phyloP scores from a whole-genome alignment of 2,888 invertebrate species.

The Agrotis clavis region DNA sequence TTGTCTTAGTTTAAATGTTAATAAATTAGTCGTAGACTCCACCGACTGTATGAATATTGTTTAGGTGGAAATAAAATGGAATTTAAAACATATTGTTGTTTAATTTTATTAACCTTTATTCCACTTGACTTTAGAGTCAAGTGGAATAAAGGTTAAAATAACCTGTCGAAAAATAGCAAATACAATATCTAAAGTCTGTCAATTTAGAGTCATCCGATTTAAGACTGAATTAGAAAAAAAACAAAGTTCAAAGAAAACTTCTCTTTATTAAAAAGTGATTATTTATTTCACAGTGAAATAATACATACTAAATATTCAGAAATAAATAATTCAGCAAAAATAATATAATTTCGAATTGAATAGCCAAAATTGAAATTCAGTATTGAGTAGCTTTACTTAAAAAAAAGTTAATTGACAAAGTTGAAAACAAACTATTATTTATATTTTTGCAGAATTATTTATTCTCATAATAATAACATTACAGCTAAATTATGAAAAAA shows the following conservation, averaged over 20 bases:
- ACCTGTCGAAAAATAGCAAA: no score
- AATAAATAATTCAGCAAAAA: conserved; percentile 31
- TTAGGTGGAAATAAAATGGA: conserved; percentile 75
- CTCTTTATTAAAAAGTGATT: conserved; percentile 56
- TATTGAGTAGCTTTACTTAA: not conserved
- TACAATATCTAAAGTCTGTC: no score
- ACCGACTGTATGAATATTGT: conserved; percentile 77
- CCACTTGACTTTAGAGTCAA: no score
- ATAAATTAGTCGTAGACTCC: conserved; percentile 71
- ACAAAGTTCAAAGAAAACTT: conserved; percentile 38
- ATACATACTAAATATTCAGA: conserved; percentile 33
- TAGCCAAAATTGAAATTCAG: not conserved
- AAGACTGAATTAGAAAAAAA: conserved; percentile 20
- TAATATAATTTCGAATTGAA: not conserved
- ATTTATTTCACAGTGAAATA: conserved; percentile 49
- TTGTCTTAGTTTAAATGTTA: conserved; percentile 69
- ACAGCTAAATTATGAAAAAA: conserved; percentile 51
- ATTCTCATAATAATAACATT: conserved; percentile 43
- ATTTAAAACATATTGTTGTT: conserved; percentile 63
- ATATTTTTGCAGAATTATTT: conserved; percentile 39
- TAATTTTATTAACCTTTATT: not conserved
- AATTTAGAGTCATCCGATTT: no score
- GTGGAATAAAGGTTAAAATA: no score
- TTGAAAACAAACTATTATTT: not conserved
- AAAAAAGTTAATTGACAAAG: no score